These are phyloP conservation scores for Centropus unirufus DNA, from an alignment of 2,113 vertebrate species.

Conservation along the genomic window DNA sequence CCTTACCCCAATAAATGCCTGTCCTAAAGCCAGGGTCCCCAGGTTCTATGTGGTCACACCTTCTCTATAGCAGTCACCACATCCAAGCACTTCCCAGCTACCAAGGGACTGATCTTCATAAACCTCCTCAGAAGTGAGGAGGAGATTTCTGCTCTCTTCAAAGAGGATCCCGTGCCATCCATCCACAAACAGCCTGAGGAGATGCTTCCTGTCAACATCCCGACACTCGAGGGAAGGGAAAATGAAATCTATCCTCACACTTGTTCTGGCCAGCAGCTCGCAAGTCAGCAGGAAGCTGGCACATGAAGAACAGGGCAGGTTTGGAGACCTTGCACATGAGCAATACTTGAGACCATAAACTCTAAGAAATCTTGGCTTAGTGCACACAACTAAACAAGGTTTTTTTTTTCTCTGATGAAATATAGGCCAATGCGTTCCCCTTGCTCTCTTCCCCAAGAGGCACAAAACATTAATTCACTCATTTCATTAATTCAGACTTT, in stretches of 20 bases:
- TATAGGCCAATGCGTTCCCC: conserved; percentile 25
- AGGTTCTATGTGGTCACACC: neutral
- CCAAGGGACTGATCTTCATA: neutral
- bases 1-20: neutral
- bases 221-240: neutral
- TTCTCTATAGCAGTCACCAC: neutral
- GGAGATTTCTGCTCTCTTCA: neutral
- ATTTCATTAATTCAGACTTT: conserved; percentile 63
- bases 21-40: neutral
- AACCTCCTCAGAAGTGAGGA: neutral
- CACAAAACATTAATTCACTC: conserved; percentile 51
- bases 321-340: neutral
- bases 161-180: neutral
- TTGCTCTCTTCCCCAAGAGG: conserved; percentile 39
- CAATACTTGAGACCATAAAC: neutral
- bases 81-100: neutral
- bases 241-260: neutral
- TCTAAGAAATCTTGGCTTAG: neutral
- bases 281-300: neutral
- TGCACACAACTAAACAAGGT: neutral
- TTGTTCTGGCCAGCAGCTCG: neutral
- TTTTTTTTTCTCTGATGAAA: conserved; percentile 31
- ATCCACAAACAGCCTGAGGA: neutral
- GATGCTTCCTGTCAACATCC: neutral
- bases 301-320: neutral